Base-by-base conservation (phyloP, 2,888 invertebrate species). In the Drosophila nigritarsus region DNA sequence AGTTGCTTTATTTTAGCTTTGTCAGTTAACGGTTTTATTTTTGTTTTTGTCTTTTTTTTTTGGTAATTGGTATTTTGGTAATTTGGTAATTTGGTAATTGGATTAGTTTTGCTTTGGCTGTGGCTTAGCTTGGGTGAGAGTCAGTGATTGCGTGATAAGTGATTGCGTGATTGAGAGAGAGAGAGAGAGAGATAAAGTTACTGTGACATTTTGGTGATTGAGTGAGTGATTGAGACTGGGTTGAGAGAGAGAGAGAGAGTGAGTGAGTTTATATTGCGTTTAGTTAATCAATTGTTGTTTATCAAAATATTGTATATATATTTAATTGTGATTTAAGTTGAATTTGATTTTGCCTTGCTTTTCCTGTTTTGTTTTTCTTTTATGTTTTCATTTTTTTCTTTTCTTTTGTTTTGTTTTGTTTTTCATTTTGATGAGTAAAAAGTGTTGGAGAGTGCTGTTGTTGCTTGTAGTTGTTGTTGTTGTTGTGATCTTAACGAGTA, bases 101-200 rank as follows among this genome's bases (percentile, higher is more conserved):
- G 58, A 56, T 78, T 73, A 65, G 59, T 65, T 77, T 81, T 42
- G 58, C 51, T 66, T 65, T 40, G 67, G 66, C 63, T 78, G 69
- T 78, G 56, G 67, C 61, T 69, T 86, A 73, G 75, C 72, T 70
- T 70, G 72, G 65, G 86, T 75, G 76, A 88, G 66, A 85, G 69
- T 87, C 74, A 49, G 83, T 72, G 73, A 73, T 77, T 72, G 73
- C 66, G 80, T 82, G 77, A 77, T 62, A 50, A 64, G 83, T 83
- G 88, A 83, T 62, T 76, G 85, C 81, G 83, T 79, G 87, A 81
- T 83, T 85, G 73, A 84, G 88, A 55, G 55, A 79, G 82, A 75
- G 66, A 75, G 66, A 73, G 86, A 84, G 85, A 55, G 36, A 79
- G 82, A 76, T 71, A 76, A 67, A 81, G 80, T 82, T 75, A 82